Base-by-base conservation (phyloP, 92 coral and sea anemone genomes). In the Ricordea florida region DNA sequence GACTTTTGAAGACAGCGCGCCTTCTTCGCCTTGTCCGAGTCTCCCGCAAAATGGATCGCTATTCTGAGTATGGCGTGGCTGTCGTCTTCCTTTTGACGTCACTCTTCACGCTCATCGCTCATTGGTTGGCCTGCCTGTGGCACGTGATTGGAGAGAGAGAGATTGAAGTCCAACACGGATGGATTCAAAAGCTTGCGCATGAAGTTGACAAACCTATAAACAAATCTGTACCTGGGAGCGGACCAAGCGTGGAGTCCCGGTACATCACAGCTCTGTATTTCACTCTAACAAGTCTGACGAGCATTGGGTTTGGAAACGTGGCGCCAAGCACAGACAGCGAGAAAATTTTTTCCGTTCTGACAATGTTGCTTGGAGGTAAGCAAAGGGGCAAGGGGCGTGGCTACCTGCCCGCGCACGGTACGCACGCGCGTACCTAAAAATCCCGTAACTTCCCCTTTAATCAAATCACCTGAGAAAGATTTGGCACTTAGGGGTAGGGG, bases 111-210 rank as follows among this genome's bases (percentile, higher is more conserved):
- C 87, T 96, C 32, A 74, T 93, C 34, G 97, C 99, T 31, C 99
- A 96, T 82, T 96, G 99, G 99, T 64, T 96, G 37, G 99, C 99
- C 25, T 96, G 99, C 17, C 59, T 92, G 43, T 96, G 97, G 97
- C 87, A 92, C 66, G 88, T 76, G 10, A 92, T 96, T 69, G 99
- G 99, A 14, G 45, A 53, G 32, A 28, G 10, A 5, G 93, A 96
- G 52, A 65, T 16, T 0, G 42, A n/a, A 2, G 69, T 85, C 32
- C 51, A 71, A 30, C 82, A 90, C 44, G 92, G 94, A 14, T 96
- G 99, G 99, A 78, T 96, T 34, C 76, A 57, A 24, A 30, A 51
- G 13, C 89, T 96, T 7, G 58, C 82, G 7, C 69, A 77, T n/a
- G 78, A 66, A 26, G 66, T 73, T 65, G 51, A 33, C 4, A 20